These are phyloP conservation scores for Drosophila serrata DNA, from an alignment of 1,140 invertebrate species.

Conservation along the genomic window DNA sequence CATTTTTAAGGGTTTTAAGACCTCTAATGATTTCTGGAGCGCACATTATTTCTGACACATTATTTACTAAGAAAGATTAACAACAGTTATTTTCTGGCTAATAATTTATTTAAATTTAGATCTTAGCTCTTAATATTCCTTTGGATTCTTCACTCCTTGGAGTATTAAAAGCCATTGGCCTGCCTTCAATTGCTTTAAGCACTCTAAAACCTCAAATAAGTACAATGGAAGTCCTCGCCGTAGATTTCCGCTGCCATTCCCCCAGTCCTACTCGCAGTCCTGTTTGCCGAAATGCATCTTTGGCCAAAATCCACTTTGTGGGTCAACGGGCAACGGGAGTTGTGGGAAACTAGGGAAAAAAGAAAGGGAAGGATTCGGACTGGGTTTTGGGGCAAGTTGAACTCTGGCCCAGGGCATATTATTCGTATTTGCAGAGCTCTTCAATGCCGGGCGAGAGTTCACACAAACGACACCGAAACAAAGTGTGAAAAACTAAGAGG, in stretches of 20 bases:
- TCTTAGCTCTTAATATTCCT: not conserved
- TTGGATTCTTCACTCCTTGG: not conserved
- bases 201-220: conserved; percentile 29
- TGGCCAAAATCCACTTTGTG: conserved; percentile 33
- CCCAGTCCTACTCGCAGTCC: not conserved
- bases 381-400: not conserved
- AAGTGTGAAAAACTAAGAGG: conserved; percentile 23
- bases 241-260: conserved; percentile 38
- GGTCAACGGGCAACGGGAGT: conserved; percentile 27
- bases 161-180: not conserved
- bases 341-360: too few relatives aligned
- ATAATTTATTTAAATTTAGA: not conserved
- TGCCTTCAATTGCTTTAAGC: conserved; percentile 40
- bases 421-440: conserved; percentile 71
- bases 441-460: conserved; percentile 61
- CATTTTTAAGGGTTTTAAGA: not conserved
- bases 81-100: not conserved
- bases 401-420: conserved; percentile 36
- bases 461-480: conserved; percentile 51
- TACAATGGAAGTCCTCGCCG: conserved; percentile 18
- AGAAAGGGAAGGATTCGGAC: not conserved
- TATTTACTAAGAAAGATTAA: not conserved
- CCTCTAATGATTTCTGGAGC: not conserved
- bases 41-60: too few relatives aligned
- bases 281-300: conserved; percentile 44